phyloP scores from a whole-genome alignment of 1,140 invertebrate species.

The Polypedilum vanderplanki region DNA sequence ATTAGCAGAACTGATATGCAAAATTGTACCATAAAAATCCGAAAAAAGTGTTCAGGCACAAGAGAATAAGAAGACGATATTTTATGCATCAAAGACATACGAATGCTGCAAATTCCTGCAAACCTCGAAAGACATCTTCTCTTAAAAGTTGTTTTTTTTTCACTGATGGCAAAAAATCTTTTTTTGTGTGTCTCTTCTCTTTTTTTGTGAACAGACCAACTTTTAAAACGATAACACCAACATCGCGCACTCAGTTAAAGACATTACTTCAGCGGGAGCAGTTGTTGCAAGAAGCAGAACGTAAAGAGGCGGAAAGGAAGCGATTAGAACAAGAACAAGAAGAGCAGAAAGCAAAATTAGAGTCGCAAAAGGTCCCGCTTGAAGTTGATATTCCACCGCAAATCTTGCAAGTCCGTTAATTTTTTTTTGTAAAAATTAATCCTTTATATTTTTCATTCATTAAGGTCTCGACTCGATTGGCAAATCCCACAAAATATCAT shows the following conservation, averaged over 20 bases:
- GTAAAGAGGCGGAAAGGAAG: slow-evolving; percentile 47
- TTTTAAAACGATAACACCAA: slow-evolving; percentile 69
- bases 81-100: neutral
- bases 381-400: slow-evolving; percentile 69
- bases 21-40: too few relatives aligned
- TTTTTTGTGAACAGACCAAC: slow-evolving; percentile 60
- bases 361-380: slow-evolving; percentile 50
- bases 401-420: slow-evolving; percentile 60
- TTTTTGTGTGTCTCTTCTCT: slow-evolving; percentile 40
- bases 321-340: slow-evolving; percentile 30
- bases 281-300: slow-evolving; percentile 66
- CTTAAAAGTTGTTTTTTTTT: slow-evolving; percentile 29
- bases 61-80: slow-evolving; percentile 25
- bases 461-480: slow-evolving; percentile 72
- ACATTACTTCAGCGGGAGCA: slow-evolving; percentile 78
- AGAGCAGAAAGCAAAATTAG: slow-evolving; percentile 42
- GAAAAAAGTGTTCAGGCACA: neutral
- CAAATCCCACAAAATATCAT: slow-evolving; percentile 87
- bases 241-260: slow-evolving; percentile 76
- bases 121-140: slow-evolving; percentile 19
- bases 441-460: slow-evolving; percentile 7
- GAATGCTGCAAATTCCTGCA: slow-evolving; percentile 4
- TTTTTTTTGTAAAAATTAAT: slow-evolving; percentile 29
- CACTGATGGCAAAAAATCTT: slow-evolving; percentile 4
- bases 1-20: too few relatives aligned